A percentile compares a stretch with the other conserved stretches of the same genome.
Evolutionary conservation across 1,140 invertebrate genomes (phyloP).

Genomic region (Tenebrio molitor): DNA sequence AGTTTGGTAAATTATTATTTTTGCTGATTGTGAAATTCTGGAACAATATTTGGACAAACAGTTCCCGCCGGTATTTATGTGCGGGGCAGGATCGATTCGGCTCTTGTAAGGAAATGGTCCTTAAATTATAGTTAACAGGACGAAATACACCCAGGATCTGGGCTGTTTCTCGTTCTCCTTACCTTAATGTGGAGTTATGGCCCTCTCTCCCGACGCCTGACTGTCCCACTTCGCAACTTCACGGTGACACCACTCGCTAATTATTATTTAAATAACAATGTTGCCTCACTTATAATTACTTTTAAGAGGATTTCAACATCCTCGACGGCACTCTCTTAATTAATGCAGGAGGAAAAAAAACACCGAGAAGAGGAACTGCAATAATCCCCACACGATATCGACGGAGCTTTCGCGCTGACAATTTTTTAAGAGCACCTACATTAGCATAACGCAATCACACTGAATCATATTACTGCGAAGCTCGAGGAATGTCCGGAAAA

Average conservation of each 20-base stretch:
- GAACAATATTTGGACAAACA: neutral
- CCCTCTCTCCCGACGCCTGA: neutral
- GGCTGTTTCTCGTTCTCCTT: neutral
- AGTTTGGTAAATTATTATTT: neutral
- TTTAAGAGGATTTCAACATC: constrained; percentile 14
- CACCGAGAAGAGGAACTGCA: too few relatives aligned
- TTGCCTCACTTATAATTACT: constrained; percentile 13
- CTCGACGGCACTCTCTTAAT: too few relatives aligned
- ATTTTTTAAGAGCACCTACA: neutral
- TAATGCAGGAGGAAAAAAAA: too few relatives aligned
- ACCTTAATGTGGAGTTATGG: constrained; percentile 19
- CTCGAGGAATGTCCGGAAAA: too few relatives aligned
- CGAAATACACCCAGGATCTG: neutral
- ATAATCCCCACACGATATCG: too few relatives aligned
- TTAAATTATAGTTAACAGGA: neutral
- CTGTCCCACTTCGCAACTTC: constrained; percentile 23
- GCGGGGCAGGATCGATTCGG: neutral
- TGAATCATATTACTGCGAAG: too few relatives aligned
- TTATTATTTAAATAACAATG: constrained; percentile 22
- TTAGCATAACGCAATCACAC: too few relatives aligned
- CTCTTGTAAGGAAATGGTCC: neutral
- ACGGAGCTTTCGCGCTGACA: too few relatives aligned
- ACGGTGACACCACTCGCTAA: constrained; percentile 7
- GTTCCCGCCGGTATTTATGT: neutral
- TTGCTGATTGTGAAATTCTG: neutral